Base-by-base conservation (phyloP, 1,140 invertebrate genomes). In the Drosophila baimaii region DNA sequence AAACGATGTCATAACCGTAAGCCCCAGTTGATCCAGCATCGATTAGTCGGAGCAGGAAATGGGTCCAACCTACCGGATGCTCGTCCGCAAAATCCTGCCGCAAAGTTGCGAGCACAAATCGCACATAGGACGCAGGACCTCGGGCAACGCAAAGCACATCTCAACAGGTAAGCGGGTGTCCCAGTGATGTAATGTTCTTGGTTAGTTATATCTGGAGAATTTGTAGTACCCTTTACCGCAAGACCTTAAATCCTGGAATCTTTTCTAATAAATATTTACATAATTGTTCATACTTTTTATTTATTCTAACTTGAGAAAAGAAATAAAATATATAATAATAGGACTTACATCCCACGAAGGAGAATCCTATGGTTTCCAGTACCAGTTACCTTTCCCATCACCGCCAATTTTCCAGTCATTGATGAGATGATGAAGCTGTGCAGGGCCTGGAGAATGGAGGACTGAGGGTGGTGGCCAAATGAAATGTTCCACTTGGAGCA, bases 1-100 rank as follows among this genome's bases (percentile, higher is more conserved):
- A 19, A 70, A 75, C 66, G 76, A 75, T 86, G 78, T 73, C 82
- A 81, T 86, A 86, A 85, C 64, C 47, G 68, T 75, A 68, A 70
- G 55, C 44, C 43, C 63, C 69, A 62, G 76, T 81, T 75, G 63
- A 62, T 78, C 71, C 63, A 63, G 52, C 61, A 64, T 75, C 81
- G 82, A 81, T 81, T 81, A 81, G 62, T 49, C 41, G 29, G 25
- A 51, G 31, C 59, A 65, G 73, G 72, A 76, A 76, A 55, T 41
- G 62, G 31, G 47, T 76, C 23, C 21, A 35, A 15, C 39, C 64
- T 31, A 52, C 58, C 61, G 72, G 61, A 75, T 41, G 37, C 51
- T 54, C 44, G 58, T 64, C 70, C 72, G 19, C 72, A 76, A 47
- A 57, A 57, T 58, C 61, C 46, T 37, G 46, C 54, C 55, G 61